Conservation (phyloP, 2,113 vertebrate species). For the Budorcas taxicolor region DNA sequence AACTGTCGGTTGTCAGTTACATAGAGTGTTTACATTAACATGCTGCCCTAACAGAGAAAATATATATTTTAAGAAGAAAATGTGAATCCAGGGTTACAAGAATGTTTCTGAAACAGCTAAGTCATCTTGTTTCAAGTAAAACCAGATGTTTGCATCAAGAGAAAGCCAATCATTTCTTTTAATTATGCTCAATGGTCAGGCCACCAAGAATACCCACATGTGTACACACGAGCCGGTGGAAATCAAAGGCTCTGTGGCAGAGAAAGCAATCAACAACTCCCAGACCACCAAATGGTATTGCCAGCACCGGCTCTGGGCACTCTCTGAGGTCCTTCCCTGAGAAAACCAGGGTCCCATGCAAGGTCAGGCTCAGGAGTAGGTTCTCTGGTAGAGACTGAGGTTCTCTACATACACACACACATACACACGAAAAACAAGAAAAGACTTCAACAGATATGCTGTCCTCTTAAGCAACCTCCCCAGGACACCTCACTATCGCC, state of each 20-base stretch:
- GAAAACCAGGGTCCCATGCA: background rate
- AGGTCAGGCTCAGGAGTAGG: background rate
- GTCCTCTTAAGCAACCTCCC: background rate
- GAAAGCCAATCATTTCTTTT: conserved; percentile 88
- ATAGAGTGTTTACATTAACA: conserved; percentile 85
- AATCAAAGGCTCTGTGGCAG: conserved; percentile 83
- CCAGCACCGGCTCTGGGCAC: conserved; percentile 53
- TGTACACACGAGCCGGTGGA: conserved; percentile 84
- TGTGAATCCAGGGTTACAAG: conserved; percentile 85
- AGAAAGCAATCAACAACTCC: conserved; percentile 82
- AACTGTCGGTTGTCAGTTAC: conserved; percentile 86
- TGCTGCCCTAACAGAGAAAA: conserved; percentile 84
- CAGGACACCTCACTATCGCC: no score
- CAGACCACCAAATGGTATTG: conserved; percentile 78
- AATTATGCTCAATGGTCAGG: conserved; percentile 86
- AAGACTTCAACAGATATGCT: background rate
- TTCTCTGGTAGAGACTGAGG: background rate
- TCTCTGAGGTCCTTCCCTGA: background rate
- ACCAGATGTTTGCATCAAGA: conserved; percentile 89
- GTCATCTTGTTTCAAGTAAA: conserved; percentile 89
- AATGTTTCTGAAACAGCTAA: conserved; percentile 87
- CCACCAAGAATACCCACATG: conserved; percentile 87
- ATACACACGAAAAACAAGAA: background rate
- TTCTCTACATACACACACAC: background rate
- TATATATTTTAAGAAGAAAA: conserved; percentile 87